Percentiles rank a stretch among this genome's conserved stretches.
Evolutionary conservation across 2,888 invertebrate species (phyloP).

Genomic region (Lathronympha strigana): DNA sequence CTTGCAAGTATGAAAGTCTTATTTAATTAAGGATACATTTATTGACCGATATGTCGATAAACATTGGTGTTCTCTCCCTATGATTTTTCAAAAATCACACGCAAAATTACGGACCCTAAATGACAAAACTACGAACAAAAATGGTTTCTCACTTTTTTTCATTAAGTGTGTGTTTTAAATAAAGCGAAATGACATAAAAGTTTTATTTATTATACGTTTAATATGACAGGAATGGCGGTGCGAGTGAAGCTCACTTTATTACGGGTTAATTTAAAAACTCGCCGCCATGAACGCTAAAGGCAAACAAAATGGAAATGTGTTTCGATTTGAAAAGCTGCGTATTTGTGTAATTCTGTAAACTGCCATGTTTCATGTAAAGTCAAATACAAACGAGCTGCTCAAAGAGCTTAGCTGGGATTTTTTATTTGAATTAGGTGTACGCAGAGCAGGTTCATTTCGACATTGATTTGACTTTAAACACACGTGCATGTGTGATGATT

Average conservation of each 20-base stretch:
- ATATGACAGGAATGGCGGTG: slow-evolving; percentile 10
- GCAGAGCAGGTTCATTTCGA: slow-evolving; percentile 1
- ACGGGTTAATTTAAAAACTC: slow-evolving; percentile 27
- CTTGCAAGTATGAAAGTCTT: too few relatives aligned
- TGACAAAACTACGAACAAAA: too few relatives aligned
- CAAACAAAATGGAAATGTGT: slow-evolving; percentile 27
- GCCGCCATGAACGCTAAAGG: slow-evolving; percentile 18
- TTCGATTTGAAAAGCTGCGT: slow-evolving; percentile 21
- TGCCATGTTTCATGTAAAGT: slow-evolving; percentile 26
- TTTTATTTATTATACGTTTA: slow-evolving; percentile 1
- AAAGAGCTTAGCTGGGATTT: neutral
- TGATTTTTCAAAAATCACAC: too few relatives aligned
- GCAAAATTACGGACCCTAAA: too few relatives aligned
- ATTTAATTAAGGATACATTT: too few relatives aligned
- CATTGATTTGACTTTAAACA: neutral
- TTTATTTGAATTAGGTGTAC: neutral
- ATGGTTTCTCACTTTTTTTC: too few relatives aligned
- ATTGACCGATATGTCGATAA: too few relatives aligned
- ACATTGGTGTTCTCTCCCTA: too few relatives aligned
- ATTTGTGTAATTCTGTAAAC: slow-evolving; percentile 11
- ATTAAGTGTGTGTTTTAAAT: neutral
- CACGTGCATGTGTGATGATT: too few relatives aligned
- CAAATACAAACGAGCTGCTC: slow-evolving; percentile 4
- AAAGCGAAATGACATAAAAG: neutral
- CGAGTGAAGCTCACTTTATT: slow-evolving; percentile 11